A percentile compares a stretch with the other conserved stretches of the same genome.
Evolutionary conservation across 1,140 invertebrate genomes (phyloP).

Genomic region (Drosophila subobscura): DNA sequence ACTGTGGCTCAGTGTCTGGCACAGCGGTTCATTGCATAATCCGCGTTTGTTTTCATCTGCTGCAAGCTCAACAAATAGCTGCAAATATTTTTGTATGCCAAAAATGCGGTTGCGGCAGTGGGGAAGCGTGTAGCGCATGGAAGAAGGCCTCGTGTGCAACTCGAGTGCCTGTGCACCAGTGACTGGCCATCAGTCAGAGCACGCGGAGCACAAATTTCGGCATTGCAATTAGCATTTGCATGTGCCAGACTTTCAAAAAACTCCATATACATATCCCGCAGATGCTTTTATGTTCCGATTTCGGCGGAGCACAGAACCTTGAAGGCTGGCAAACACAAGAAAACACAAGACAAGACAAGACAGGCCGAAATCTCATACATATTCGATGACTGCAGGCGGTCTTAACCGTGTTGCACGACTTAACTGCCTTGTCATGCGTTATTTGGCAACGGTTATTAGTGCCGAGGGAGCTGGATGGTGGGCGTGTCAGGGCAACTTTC

Average conservation of each 20-base stretch:
- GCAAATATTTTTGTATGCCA: slow-evolving; percentile 47
- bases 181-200: slow-evolving; percentile 64
- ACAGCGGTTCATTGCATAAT: slow-evolving; percentile 57
- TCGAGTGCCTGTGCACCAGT: slow-evolving; percentile 24
- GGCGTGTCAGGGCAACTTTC: slow-evolving; percentile 70
- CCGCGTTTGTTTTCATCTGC: slow-evolving; percentile 55
- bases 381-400: slow-evolving; percentile 61
- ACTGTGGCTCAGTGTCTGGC: slow-evolving; percentile 45
- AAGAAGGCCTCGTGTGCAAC: slow-evolving; percentile 40
- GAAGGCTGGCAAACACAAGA: slow-evolving; percentile 38
- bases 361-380: slow-evolving; percentile 44
- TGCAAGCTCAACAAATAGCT: slow-evolving; percentile 57
- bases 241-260: slow-evolving; percentile 66
- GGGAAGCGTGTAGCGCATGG: slow-evolving; percentile 35
- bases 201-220: slow-evolving; percentile 8
- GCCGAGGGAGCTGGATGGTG: slow-evolving; percentile 46
- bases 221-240: slow-evolving; percentile 64
- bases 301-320: slow-evolving; percentile 54
- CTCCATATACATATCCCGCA: slow-evolving; percentile 13
- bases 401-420: slow-evolving; percentile 33
- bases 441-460: slow-evolving; percentile 63
- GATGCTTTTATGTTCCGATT: slow-evolving; percentile 49
- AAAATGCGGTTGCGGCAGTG: slow-evolving; percentile 68
- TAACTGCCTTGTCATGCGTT: slow-evolving; percentile 67
- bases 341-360: slow-evolving; percentile 27